Conservation (phyloP, 2,888 invertebrate species). For the Salticus scenicus region DNA sequence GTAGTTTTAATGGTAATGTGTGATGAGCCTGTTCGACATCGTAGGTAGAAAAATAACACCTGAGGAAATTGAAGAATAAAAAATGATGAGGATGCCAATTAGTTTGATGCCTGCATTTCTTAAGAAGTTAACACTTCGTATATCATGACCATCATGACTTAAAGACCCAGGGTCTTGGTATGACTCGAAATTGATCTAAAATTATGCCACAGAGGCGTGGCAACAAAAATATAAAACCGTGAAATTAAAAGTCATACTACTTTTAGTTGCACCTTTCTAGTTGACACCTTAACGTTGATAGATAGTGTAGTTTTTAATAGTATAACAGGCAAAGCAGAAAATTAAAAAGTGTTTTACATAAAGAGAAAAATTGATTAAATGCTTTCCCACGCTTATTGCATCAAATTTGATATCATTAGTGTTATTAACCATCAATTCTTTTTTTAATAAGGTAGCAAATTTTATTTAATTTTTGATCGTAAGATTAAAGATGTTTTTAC, state of each 20-base stretch:
- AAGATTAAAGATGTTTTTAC: no score
- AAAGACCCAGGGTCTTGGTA: neutral
- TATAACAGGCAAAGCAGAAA: neutral
- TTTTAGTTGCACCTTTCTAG: neutral
- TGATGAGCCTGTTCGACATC: neutral
- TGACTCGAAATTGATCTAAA: neutral
- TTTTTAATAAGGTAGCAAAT: no score
- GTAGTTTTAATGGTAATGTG: neutral
- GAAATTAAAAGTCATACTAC: neutral
- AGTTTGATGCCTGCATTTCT: neutral
- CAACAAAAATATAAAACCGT: neutral
- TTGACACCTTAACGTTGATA: neutral
- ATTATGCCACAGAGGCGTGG: neutral
- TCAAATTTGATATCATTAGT: neutral
- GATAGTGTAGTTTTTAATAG: neutral
- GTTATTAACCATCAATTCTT: neutral
- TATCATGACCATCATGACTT: neutral
- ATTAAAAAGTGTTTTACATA: neutral
- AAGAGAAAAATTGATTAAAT: no score
- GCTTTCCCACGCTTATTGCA: neutral
- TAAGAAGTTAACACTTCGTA: slow-evolving; percentile 2
- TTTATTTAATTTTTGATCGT: no score
- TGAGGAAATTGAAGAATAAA: neutral
- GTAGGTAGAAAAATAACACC: neutral
- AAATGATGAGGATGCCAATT: neutral